phyloP scores from a whole-genome alignment of 2,888 invertebrate species.

The Drosophila prolongata region DNA sequence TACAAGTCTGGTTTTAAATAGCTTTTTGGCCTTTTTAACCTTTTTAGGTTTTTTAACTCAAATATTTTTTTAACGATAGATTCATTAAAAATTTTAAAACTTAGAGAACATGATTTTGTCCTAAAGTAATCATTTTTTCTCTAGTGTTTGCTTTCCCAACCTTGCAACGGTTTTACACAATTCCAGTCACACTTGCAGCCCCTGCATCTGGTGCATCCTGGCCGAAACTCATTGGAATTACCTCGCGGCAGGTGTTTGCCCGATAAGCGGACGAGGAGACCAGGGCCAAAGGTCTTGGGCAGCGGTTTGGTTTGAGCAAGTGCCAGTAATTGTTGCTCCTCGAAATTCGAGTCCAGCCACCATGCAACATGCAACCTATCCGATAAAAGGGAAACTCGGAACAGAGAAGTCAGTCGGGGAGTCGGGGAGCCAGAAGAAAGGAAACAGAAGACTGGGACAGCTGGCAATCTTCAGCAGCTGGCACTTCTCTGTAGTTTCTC shows the following conservation, averaged over 20 bases:
- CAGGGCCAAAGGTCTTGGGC: background rate
- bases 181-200: background rate
- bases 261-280: slow-evolving; percentile 17
- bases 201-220: slow-evolving; percentile 18
- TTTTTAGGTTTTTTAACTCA: too few species aligned
- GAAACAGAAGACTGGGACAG: slow-evolving; percentile 25
- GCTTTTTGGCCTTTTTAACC: too few species aligned
- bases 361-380: slow-evolving; percentile 15
- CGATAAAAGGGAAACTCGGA: slow-evolving; percentile 12
- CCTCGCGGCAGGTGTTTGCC: slow-evolving; percentile 32
- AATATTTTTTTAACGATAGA: too few species aligned
- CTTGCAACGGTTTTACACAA: background rate
- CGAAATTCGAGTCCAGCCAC: slow-evolving; percentile 24
- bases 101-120: background rate
- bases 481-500: slow-evolving; percentile 6
- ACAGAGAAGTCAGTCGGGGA: slow-evolving; percentile 1
- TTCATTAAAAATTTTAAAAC: background rate
- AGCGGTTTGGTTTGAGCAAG: background rate
- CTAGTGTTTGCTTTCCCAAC: background rate
- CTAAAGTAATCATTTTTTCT: background rate
- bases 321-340: slow-evolving; percentile 18
- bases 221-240: slow-evolving; percentile 19
- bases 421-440: slow-evolving; percentile 29
- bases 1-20: too few species aligned
- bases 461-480: slow-evolving; percentile 42